phyloP scores from a whole-genome alignment of 2,113 vertebrate genomes.

The Numenius arquata region DNA sequence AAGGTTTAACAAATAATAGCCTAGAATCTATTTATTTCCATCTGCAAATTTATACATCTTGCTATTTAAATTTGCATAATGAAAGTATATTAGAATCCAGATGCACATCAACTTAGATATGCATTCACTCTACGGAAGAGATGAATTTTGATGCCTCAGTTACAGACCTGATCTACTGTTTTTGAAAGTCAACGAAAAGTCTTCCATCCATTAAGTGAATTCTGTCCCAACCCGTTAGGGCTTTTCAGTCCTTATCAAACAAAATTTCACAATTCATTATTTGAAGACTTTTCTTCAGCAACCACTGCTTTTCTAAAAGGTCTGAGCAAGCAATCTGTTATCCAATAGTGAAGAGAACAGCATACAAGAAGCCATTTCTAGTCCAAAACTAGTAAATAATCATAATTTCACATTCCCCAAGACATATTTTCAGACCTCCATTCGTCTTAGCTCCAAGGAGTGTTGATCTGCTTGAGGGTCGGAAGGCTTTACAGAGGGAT shows the following conservation, averaged over 20 bases:
- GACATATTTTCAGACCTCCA: neutral
- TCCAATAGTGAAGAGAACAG: neutral
- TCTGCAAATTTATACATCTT: neutral
- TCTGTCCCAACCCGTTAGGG: neutral
- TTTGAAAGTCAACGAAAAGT: neutral
- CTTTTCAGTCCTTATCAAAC: neutral
- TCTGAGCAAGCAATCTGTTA: neutral
- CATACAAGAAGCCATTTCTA: neutral
- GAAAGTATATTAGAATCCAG: neutral
- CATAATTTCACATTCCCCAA: no score
- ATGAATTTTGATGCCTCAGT: neutral
- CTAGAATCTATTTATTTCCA: slow-evolving; percentile 41
- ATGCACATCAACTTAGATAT: neutral
- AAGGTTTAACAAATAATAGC: slow-evolving; percentile 32
- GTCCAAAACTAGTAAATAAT: neutral
- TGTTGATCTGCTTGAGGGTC: no score
- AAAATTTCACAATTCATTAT: neutral
- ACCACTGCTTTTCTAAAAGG: neutral
- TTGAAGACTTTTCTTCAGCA: neutral
- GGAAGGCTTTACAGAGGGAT: no score
- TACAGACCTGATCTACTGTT: neutral
- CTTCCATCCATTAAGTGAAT: neutral
- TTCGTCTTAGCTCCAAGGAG: neutral
- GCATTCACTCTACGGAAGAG: neutral
- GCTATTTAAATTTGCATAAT: neutral